Base-by-base conservation (phyloP, 2,888 invertebrate genomes). In the Sinotaia quadrata region DNA sequence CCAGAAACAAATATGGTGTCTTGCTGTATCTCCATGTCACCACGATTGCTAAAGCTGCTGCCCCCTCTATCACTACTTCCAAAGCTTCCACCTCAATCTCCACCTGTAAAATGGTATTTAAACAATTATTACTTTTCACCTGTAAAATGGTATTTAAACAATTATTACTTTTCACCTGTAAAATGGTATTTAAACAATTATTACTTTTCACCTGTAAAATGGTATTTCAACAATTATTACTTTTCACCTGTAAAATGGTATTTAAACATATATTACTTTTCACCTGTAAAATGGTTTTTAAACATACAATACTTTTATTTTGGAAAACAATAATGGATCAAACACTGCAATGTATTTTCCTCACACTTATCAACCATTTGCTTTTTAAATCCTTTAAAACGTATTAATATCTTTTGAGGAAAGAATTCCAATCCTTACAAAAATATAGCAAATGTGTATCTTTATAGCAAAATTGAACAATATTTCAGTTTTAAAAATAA, bases 1-100 rank as follows among this genome's bases (percentile, higher is more conserved):
- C 96, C 96, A 83, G 96, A 94, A 72, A 98, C 94, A 89, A 98
- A 98, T 73, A 98, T 94, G 4, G 97, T 97, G 89, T 97, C 97
- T 84, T 95, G 81, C 76, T 81, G 82, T 47, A 78, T 78, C 71
- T 83, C 80, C 73, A 84, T 80, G 61, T 82, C 78, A n/a, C 74
- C 36, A 56, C 76, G 72, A 61, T 71, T 69, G 29, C 71, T 59
- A 21, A 71, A 75, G 37, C 76, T 74, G 4, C 75, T 74, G 57
- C 84, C 80, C n/a, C 67, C 44, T 51, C 83, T 81, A n/a, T 84
- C 84, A 34, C 82, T 15, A 34, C 44, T 61, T 10, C 51, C 51
- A n/a, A 36, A 36, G n/a, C 69, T 47, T 51, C 83, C 81, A n/a
- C 84, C 84, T 33, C 82, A 80, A 29, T 78, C 75, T 31, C 76